Conservation (phyloP, 2,888 invertebrate genomes). For the Tiliacea citrago region DNA sequence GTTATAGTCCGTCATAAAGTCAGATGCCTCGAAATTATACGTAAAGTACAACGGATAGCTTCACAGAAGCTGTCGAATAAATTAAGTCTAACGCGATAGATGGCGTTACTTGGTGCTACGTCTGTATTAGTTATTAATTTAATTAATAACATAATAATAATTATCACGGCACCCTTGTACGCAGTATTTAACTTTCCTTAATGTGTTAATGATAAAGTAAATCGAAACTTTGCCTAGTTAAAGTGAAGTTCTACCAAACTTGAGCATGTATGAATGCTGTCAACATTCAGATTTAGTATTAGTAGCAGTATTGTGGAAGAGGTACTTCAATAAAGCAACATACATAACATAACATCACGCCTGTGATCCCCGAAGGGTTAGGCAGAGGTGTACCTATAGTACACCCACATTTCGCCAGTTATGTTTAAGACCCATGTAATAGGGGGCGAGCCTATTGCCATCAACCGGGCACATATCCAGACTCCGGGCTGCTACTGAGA, state of each 20-base stretch:
- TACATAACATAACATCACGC: too few relatives aligned
- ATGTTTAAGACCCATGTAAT: too few relatives aligned
- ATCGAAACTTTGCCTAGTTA: background rate
- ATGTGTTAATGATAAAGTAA: background rate
- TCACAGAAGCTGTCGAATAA: constrained; percentile 6
- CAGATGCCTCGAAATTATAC: background rate
- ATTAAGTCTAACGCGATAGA: constrained; percentile 22
- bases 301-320: background rate
- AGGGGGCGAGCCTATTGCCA: too few relatives aligned
- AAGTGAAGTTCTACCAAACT: background rate
- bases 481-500: too few relatives aligned
- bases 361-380: too few relatives aligned
- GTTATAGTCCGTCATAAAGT: background rate
- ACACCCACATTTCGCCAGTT: too few relatives aligned
- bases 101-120: constrained; percentile 22
- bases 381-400: too few relatives aligned
- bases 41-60: background rate
- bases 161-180: background rate
- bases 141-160: background rate
- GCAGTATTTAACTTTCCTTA: background rate
- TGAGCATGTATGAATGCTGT: background rate
- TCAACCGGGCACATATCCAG: too few relatives aligned
- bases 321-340: too few relatives aligned
- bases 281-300: background rate
- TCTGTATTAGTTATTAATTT: background rate